phyloP scores from a whole-genome alignment of 2,113 vertebrate genomes.

The Actenoides hombroni region DNA sequence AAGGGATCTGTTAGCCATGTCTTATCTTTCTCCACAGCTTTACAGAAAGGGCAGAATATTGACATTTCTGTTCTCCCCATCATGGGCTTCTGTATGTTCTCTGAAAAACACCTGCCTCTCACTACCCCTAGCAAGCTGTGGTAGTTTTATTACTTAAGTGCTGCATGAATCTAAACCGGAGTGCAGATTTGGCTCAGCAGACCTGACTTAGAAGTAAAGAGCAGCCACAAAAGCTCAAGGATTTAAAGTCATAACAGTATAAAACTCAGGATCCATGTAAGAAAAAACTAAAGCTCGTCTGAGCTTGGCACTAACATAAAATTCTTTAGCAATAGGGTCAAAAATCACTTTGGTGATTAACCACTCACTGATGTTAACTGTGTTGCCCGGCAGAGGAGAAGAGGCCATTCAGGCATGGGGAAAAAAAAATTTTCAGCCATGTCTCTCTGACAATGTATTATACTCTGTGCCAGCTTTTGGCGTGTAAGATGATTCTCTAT shows the following conservation, averaged over 20 bases:
- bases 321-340: not conserved
- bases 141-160: not conserved
- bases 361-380: not conserved
- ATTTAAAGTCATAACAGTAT: not conserved
- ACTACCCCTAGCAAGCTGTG: rapidly evolving
- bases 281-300: not conserved
- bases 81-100: not conserved
- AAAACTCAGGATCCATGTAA: not conserved
- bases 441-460: not conserved
- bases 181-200: not conserved
- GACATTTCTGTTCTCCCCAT: not conserved
- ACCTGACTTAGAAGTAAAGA: not conserved
- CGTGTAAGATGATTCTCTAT: not conserved
- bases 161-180: not conserved
- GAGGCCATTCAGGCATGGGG: not conserved
- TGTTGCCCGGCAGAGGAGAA: not conserved
- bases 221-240: not conserved
- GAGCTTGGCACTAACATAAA: not conserved
- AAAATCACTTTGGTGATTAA: not conserved
- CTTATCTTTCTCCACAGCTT: not conserved
- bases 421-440: not conserved
- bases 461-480: not conserved
- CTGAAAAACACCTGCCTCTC: not conserved
- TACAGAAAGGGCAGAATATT: not conserved
- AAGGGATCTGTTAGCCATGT: not conserved